Base-by-base conservation (phyloP, 2,797 vertebrate genomes). In the Gorsachius magnificus region DNA sequence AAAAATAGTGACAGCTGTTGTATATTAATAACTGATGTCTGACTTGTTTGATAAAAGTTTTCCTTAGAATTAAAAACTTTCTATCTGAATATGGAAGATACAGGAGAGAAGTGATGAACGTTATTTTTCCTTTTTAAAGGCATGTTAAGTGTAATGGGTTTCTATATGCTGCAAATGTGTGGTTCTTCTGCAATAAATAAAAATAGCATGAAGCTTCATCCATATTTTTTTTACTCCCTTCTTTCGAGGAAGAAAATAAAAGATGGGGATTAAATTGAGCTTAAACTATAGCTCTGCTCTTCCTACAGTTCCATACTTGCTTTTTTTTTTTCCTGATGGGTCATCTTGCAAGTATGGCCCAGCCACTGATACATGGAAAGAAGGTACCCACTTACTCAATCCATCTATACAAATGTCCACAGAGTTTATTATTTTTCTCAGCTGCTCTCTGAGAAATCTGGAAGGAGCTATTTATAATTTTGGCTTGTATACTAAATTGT, bases 391-490 rank as follows among this genome's bases (percentile, higher is more conserved):
- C 41, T 56, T 69, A 71, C 22, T 65, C 56, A 75, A 61, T 54
- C 61, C 33, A 25, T 68, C 72, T 51, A 10, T 4, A 77, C 81
- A 85, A 80, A 64, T 21, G 57, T 78, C 68, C 51, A 60, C 36
- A 57, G 46, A 84, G 61, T 93, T 96, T 91, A 89, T 83, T 95
- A 20, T 87, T 95, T 91, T 90, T 91, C 84, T 96, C 50, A 8
- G 72, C 69, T 85, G 74, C 66, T 66, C 36, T 89, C 75, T 60
- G 71, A 93, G 82, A 91, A 91, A 74, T 75, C 58, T 61, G 18
- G 56, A 80, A 90, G 57, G 83, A 89, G 28, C 36, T 45, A 89
- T 90, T 85, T 92, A 89, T 91, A 83, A 90, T 83, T 94, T 38
- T 85, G 93, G 83, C 81, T 63, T 64, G 43, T 72, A 77, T 70